Percentiles rank a stretch among this genome's conserved stretches.
These are phyloP conservation scores for Nematostella vectensis DNA, from an alignment of 92 coral and sea anemone species.

Conservation along the genomic window DNA sequence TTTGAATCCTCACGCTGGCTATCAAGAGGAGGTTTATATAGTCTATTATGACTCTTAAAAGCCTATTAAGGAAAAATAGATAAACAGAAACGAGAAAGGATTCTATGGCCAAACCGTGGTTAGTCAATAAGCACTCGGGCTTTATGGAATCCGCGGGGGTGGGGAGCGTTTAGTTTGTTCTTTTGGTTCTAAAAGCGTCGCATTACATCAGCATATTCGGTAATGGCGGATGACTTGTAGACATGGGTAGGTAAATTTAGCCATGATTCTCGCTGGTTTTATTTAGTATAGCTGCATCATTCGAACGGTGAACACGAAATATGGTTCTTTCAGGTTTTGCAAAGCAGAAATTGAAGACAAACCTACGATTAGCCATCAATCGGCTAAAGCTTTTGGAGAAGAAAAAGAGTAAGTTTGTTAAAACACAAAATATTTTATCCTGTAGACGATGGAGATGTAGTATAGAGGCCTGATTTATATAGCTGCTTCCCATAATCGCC, in stretches of 20 bases:
- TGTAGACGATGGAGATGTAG: too few species aligned
- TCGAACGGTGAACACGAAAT: slow-evolving; percentile 17
- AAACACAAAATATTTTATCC: too few species aligned
- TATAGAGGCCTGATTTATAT: too few species aligned
- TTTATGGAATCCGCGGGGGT: slow-evolving; percentile 6
- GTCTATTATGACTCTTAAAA: too few species aligned
- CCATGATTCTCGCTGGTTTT: slow-evolving; percentile 13
- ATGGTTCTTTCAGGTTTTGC: slow-evolving; percentile 66
- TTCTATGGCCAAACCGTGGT: too few species aligned
- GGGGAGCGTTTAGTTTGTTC: background rate
- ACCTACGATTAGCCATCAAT: slow-evolving; percentile 84
- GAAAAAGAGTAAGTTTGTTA: slow-evolving; percentile 78
- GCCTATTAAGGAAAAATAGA: too few species aligned
- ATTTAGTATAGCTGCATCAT: slow-evolving; percentile 22
- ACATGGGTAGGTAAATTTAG: slow-evolving; percentile 61
- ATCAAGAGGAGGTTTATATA: too few species aligned
- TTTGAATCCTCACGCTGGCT: too few species aligned
- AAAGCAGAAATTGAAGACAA: slow-evolving; percentile 89
- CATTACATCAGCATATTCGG: slow-evolving; percentile 35
- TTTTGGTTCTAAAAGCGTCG: slow-evolving; percentile 18
- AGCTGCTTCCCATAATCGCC: too few species aligned
- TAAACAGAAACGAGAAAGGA: too few species aligned
- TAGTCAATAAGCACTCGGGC: slow-evolving; percentile 13
- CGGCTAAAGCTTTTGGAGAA: slow-evolving; percentile 89
- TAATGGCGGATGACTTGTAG: slow-evolving; percentile 53